Base-by-base conservation (phyloP, 2,113 vertebrate genomes). In the Nothobranchius kuhntae region DNA sequence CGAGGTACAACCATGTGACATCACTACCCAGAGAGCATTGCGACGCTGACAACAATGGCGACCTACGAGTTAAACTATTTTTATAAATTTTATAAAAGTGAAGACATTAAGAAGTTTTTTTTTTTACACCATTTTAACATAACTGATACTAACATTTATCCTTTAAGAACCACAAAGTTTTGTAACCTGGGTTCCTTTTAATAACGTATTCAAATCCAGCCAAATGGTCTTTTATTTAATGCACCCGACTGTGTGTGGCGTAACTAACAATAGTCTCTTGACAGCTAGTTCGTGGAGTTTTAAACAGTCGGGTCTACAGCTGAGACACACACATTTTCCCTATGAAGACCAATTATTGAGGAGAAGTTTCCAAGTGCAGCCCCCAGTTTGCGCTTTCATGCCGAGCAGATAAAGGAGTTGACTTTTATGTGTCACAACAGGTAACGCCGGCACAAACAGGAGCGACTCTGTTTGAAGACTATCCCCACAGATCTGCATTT, bases 401-500 rank as follows among this genome's bases (percentile, higher is more conserved):
- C 26, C 44, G 60, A 59, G 59, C 13, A 70, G 63, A 78, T 58
- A 54, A 47, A 62, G 38, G 24, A 15, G 2, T 26, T 55, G 0
- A 42, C 61, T 65, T 47, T 58, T 45, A 44, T 36, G 62, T 56
- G 48, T 82, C 65, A 80, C 74, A 62, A 68, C 53, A 71, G 68
- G 51, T 68, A 80, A 81, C 61, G 40, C 14, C 70, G 62, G 61
- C 53, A 64, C 26, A 71, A 54, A 72, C 35, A 53, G 73, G 26
- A 71, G 38, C 38, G 14, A 53, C 57, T 72, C 50, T 2, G 42
- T 86, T 80, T 84, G 81, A 80, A 74, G 56, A 67, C 38, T 38
- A 36, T 80, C 79, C 72, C 78, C 51, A 66, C 13, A 71, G 78
- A 73, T 65, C 48, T 53, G n/a, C 6, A 82, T 86, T 86, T 82